Percentiles rank a stretch among this genome's conserved stretches.
Conservation (phyloP, 2,113 vertebrate species). For the Solea senegalensis region DNA sequence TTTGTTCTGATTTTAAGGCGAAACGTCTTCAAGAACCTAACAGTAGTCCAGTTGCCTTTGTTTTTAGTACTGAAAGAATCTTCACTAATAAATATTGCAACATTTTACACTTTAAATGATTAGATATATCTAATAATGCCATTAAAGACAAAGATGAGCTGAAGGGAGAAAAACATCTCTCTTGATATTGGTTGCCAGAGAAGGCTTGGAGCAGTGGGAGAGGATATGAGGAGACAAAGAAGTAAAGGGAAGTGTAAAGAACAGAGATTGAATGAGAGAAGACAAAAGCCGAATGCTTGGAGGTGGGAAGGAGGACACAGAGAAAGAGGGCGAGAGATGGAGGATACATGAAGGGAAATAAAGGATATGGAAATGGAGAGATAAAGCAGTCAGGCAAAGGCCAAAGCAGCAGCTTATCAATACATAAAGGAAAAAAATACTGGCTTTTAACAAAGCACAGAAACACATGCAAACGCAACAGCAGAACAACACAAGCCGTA, state of each 20-base stretch:
- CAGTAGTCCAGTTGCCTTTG: too few relatives aligned
- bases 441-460: conserved; percentile 13
- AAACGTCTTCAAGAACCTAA: too few relatives aligned
- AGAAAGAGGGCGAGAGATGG: not conserved
- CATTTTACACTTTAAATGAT: too few relatives aligned
- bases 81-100: too few relatives aligned
- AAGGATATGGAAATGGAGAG: not conserved
- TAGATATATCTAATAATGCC: too few relatives aligned
- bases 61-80: too few relatives aligned
- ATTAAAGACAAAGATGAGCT: too few relatives aligned
- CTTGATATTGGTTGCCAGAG: not conserved
- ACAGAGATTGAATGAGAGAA: not conserved
- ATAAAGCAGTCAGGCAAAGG: conserved; percentile 21
- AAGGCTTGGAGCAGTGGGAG: not conserved
- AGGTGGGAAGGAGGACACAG: not conserved
- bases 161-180: not conserved
- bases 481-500: not conserved
- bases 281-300: not conserved
- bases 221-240: not conserved
- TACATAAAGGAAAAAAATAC: conserved; percentile 26
- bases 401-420: conserved; percentile 32
- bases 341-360: not conserved
- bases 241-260: not conserved
- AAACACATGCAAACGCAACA: not conserved
- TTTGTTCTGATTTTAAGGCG: too few relatives aligned